Conservation (phyloP, 2,888 invertebrate genomes). For the Junonia oenone region DNA sequence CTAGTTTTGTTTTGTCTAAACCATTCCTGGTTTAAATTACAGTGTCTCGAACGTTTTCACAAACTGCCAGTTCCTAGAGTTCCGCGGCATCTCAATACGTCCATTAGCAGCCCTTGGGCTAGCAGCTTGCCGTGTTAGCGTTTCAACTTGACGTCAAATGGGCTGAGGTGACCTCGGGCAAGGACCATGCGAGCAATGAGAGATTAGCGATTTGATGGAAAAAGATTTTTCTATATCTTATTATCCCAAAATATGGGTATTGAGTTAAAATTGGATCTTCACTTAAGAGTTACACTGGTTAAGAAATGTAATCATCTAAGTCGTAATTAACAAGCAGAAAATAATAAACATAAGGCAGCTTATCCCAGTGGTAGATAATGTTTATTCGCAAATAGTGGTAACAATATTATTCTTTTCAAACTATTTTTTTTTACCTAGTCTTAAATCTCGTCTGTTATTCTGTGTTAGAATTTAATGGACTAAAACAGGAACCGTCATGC, state of each 20-base stretch:
- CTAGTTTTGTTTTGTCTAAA: background rate
- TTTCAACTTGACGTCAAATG: slow-evolving; percentile 32
- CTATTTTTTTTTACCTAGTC: no score
- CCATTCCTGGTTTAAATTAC: background rate
- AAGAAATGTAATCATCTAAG: no score
- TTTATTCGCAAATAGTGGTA: no score
- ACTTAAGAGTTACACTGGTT: background rate
- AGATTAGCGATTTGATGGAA: slow-evolving; percentile 18
- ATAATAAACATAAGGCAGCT: no score
- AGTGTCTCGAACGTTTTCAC: background rate
- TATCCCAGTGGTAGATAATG: no score
- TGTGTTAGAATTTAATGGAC: no score
- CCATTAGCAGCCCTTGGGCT: slow-evolving; percentile 32
- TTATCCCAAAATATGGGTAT: background rate
- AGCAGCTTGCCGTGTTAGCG: slow-evolving; percentile 36
- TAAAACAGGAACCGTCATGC: no score
- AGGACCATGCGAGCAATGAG: slow-evolving; percentile 14
- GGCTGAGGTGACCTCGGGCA: slow-evolving; percentile 32
- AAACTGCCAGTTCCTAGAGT: background rate
- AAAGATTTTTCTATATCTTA: background rate
- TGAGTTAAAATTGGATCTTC: background rate
- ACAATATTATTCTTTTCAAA: no score
- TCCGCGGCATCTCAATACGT: slow-evolving; percentile 27
- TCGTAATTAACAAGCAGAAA: no score
- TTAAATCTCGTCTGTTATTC: no score